These are phyloP conservation scores for Odontamblyopus rebecca DNA, from an alignment of 2,797 vertebrate genomes.

Conservation along the genomic window DNA sequence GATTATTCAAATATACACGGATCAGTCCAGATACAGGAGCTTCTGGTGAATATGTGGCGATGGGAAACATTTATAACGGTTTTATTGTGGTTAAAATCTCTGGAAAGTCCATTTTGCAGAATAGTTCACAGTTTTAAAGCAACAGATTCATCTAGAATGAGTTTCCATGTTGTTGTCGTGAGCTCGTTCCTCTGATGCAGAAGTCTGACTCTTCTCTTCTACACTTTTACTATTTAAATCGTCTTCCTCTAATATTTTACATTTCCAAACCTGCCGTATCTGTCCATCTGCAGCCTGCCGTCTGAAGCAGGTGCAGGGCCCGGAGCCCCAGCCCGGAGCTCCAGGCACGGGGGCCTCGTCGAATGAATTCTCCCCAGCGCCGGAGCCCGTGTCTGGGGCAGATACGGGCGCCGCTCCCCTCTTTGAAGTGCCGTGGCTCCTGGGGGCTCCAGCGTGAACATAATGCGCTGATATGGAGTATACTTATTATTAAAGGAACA, in stretches of 20 bases:
- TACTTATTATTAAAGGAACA: not conserved
- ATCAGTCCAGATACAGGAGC: too few species aligned
- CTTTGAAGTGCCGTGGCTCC: constrained; percentile 3
- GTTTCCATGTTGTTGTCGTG: not conserved
- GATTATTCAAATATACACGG: too few species aligned
- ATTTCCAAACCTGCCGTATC: not conserved
- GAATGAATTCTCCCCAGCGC: constrained; percentile 66
- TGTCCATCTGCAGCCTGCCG: constrained; percentile 16
- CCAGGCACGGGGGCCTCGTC: constrained; percentile 50
- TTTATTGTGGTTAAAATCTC: too few species aligned
- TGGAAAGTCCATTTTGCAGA: too few species aligned
- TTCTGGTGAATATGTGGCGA: too few species aligned
- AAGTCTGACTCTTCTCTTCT: constrained; percentile 4
- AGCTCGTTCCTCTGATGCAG: not conserved
- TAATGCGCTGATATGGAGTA: not conserved
- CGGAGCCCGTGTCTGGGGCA: constrained; percentile 2
- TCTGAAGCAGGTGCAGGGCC: constrained; percentile 47
- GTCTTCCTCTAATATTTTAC: not conserved
- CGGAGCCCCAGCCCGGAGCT: constrained; percentile 62
- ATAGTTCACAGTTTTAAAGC: too few species aligned
- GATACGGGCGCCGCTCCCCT: constrained; percentile 1
- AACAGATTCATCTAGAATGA: not conserved
- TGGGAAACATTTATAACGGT: too few species aligned
- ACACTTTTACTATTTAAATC: constrained; percentile 14
- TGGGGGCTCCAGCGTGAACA: not conserved